Percentiles rank a stretch among this genome's conserved stretches.
These are phyloP conservation scores for Asobara japonica DNA, from an alignment of 1,140 invertebrate genomes.

Conservation along the genomic window DNA sequence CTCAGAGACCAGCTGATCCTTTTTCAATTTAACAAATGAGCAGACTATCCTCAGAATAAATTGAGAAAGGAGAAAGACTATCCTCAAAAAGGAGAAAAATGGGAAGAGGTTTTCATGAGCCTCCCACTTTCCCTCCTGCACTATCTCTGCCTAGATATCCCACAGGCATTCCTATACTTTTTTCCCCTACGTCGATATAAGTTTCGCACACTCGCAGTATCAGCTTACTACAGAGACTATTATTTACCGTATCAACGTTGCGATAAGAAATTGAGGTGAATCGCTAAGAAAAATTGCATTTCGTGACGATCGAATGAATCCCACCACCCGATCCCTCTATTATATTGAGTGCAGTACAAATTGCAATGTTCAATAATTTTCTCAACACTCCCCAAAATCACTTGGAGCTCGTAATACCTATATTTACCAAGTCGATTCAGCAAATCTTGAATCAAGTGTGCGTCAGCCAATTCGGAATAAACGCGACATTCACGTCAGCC, in stretches of 20 bases:
- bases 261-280: neutral
- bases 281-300: neutral
- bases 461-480: constrained; percentile 9
- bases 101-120: no score
- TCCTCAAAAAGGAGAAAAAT: no score
- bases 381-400: neutral
- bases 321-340: neutral
- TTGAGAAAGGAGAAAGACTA: no score
- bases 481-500: neutral
- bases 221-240: neutral
- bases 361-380: neutral
- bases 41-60: no score
- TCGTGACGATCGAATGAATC: neutral
- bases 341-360: neutral
- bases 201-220: neutral
- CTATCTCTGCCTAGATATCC: no score
- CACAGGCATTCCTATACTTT: no score
- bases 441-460: neutral
- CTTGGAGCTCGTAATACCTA: constrained; percentile 8
- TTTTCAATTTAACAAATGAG: no score
- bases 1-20: no score
- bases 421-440: constrained; percentile 17
- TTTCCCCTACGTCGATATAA: no score
- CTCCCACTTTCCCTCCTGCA: no score
- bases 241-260: neutral